Evolutionary conservation across 2,888 invertebrate genomes (phyloP), one percentile per base, ranked within the genome.

Genomic region (Crematogaster levior): DNA sequence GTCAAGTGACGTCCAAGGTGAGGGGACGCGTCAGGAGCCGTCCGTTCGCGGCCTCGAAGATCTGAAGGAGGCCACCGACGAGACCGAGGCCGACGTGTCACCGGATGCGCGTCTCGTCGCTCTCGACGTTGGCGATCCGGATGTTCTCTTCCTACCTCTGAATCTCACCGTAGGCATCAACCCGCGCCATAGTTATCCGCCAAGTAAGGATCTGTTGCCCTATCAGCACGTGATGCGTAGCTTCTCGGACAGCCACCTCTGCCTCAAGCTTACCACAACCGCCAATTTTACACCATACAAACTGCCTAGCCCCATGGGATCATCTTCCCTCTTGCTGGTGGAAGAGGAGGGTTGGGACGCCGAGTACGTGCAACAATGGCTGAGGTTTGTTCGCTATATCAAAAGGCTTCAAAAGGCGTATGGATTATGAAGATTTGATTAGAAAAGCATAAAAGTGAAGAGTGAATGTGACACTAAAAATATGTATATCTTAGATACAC

Each of bases 1-100:
- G 97, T 97, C 97, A 15, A 97, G 97, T 85, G 97, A 97, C 92
- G 97, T 97, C 0, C 97, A 97, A 93, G 96, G 96, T 0, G 97
- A 97, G 91, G 96, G 96, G 1, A 96, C 96, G 0, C 92, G 95
- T 53, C 94, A 94, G 74, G 96, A 96, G 83, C 96, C 96, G 90
- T 95, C 96, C 86, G 74, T 46, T 21, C 93, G 96, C 82, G 96
- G 96, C 10, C 93, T 97, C 10, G 97, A 97, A 86, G 97, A 97
- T 92, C 95, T 97, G 46, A 97, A 97, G 93, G 97, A 97, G 91
- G 97, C 96, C 12, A 97, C 96, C 21, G 97, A 97, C 92, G 97
- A 97, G 94, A 96, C 96, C 12, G 97, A 96, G 90, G 96, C 96
- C 43, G 93, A 93, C 84, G 91, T 93, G 18, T 93, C 94, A 84